Percentiles rank a stretch among this genome's conserved stretches.
Conservation (phyloP, 1,140 invertebrate species). For the Pemphigus obesinymphae region DNA sequence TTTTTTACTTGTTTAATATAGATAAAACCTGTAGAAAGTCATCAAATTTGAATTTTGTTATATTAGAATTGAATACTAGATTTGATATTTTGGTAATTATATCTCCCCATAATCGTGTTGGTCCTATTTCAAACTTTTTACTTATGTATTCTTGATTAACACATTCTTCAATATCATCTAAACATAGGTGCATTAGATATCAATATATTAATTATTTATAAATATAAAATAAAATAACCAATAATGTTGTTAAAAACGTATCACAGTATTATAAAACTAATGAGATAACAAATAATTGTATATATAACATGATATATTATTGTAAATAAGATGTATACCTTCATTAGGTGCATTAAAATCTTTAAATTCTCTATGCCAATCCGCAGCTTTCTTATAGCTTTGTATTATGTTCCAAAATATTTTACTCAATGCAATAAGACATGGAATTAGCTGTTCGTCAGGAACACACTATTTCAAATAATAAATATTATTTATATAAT, state of each 20-base stretch:
- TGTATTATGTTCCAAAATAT: slow-evolving; percentile 74
- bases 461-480: slow-evolving; percentile 58
- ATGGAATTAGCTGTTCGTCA: slow-evolving; percentile 73
- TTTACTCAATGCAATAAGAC: slow-evolving; percentile 75
- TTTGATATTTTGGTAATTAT: slow-evolving; percentile 84
- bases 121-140: slow-evolving; percentile 83
- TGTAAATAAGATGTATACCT: background rate
- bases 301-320: background rate
- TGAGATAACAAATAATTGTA: background rate
- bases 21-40: slow-evolving; percentile 88
- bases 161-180: slow-evolving; percentile 59
- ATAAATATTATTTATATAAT: background rate
- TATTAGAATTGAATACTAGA: slow-evolving; percentile 68
- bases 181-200: background rate
- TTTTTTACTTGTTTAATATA: slow-evolving; percentile 69
- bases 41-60: slow-evolving; percentile 86
- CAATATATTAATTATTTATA: too few relatives aligned
- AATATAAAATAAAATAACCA: background rate
- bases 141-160: slow-evolving; percentile 73
- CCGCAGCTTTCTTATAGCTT: slow-evolving; percentile 74
- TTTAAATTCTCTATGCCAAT: slow-evolving; percentile 66
- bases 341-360: slow-evolving; percentile 36
- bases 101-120: slow-evolving; percentile 86
- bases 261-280: background rate
- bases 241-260: background rate